Base-by-base conservation (phyloP, 35 echinoderm and acorn worm species). In the Strongylocentrotus purpuratus region DNA sequence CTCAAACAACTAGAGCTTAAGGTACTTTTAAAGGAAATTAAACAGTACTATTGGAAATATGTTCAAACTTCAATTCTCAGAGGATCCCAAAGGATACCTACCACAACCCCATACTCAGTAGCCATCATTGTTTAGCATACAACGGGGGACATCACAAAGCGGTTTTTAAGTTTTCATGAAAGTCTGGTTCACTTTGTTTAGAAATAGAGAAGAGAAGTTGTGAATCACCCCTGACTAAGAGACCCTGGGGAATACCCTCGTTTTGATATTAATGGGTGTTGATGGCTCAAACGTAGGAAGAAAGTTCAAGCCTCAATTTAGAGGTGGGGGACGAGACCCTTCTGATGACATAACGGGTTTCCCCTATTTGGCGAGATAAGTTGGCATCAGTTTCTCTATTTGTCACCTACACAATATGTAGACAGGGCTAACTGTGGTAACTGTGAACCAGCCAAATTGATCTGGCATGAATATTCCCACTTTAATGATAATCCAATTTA, bases 181-280 rank as follows among this genome's bases (percentile, higher is more conserved):
- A 28, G 65, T 78, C 65, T 28, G 20, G 20, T 28, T 28, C 65
- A 78, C 65, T 28, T 28, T 78, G 65, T n/a, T 5, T 22, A 78
- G 65, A 78, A n/a, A 78, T 22, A 78, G 0, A 78, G 65, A 78
- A 78, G 20, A 28, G 20, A n/a, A 14, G 2, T 59, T n/a, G 28
- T 78, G 65, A 78, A 28, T 78, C 65, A 78, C 22, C 65, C 20
- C 65, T 78, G 65, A 78, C 65, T 78, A 78, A 78, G n/a, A 28
- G 22, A 78, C 65, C 65, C 20, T 78, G 6, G 65, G 65, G 65
- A 78, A 78, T 78, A 28, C 22, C 65, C 65, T 78, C 65, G 25
- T 78, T 70, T 78, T 78, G 65, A 78, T 78, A 78, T 78, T 78
- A 78, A 78, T 78, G 22, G 65, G 65, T 78, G 65, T 78, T 78